Conservation (phyloP, 2,113 vertebrate genomes). For the Anolis carolinensis region DNA sequence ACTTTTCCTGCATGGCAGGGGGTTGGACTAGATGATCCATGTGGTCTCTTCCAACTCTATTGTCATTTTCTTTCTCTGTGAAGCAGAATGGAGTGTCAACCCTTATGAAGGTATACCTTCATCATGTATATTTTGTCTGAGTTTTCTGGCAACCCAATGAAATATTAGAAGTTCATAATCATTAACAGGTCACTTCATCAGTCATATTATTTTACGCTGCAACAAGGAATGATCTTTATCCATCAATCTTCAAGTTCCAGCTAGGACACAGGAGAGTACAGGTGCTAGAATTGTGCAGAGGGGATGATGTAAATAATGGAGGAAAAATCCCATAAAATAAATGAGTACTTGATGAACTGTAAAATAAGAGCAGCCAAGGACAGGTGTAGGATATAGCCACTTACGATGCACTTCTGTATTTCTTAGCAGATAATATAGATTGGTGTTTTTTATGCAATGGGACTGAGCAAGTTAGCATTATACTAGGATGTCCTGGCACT, state of each 20-base stretch:
- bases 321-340: conserved; percentile 29
- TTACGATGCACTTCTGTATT: conserved; percentile 2
- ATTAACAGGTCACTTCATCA: conserved; percentile 24
- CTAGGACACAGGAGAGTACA: conserved; percentile 6
- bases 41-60: no score
- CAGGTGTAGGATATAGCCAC: conserved; percentile 16
- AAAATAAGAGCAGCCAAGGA: conserved; percentile 35
- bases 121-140: conserved; percentile 8
- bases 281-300: conserved; percentile 8
- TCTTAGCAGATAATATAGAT: rapidly evolving
- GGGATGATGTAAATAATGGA: conserved; percentile 14
- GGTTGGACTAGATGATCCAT: no score
- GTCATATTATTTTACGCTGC: conserved; percentile 29
- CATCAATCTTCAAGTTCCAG: conserved; percentile 11
- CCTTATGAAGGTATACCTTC: conserved; percentile 11
- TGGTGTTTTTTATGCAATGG: rapidly evolving
- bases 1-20: no score
- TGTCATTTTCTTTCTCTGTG: background rate
- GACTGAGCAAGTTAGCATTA: rapidly evolving
- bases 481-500: background rate
- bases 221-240: background rate
- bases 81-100: conserved; percentile 10
- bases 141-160: conserved; percentile 10
- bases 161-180: conserved; percentile 36
- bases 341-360: conserved; percentile 22